phyloP scores from a whole-genome alignment of 2,888 invertebrate genomes.

The Metellina segmentata region DNA sequence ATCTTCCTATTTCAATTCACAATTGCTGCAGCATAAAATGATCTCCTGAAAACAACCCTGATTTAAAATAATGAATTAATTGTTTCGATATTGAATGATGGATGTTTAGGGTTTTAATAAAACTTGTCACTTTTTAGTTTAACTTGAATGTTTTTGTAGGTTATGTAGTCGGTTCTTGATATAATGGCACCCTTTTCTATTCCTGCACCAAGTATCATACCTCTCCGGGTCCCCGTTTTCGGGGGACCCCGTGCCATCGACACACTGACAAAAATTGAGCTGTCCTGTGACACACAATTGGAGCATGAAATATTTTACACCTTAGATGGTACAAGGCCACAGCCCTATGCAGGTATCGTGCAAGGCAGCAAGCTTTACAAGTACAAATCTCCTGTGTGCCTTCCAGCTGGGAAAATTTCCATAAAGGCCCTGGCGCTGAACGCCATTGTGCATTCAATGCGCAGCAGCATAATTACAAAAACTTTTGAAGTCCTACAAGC shows the following conservation, averaged over 20 bases:
- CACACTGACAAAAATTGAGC: constrained; percentile 56
- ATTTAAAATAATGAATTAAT: background rate
- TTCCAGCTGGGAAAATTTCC: constrained; percentile 58
- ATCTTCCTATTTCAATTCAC: too few species aligned
- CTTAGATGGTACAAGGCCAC: constrained; percentile 66
- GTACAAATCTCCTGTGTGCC: constrained; percentile 41
- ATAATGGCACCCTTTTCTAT: constrained; percentile 70
- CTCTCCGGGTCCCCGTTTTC: constrained; percentile 26
- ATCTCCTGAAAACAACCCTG: too few species aligned
- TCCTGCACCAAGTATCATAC: constrained; percentile 57
- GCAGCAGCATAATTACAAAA: constrained; percentile 66
- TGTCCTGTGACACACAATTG: constrained; percentile 57
- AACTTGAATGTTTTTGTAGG: background rate
- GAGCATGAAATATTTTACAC: constrained; percentile 66
- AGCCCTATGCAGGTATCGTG: constrained; percentile 69
- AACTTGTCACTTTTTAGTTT: background rate
- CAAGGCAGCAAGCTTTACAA: constrained; percentile 60
- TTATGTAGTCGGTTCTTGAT: background rate
- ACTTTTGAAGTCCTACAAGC: constrained; percentile 46
- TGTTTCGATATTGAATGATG: background rate
- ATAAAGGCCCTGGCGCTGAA: constrained; percentile 56
- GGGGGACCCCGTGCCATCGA: constrained; percentile 43
- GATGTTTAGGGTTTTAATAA: too few species aligned
- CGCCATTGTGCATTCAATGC: constrained; percentile 48
- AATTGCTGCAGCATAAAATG: too few species aligned